These are phyloP conservation scores for Vanessa atalanta DNA, from an alignment of 1,140 invertebrate genomes.

Conservation along the genomic window DNA sequence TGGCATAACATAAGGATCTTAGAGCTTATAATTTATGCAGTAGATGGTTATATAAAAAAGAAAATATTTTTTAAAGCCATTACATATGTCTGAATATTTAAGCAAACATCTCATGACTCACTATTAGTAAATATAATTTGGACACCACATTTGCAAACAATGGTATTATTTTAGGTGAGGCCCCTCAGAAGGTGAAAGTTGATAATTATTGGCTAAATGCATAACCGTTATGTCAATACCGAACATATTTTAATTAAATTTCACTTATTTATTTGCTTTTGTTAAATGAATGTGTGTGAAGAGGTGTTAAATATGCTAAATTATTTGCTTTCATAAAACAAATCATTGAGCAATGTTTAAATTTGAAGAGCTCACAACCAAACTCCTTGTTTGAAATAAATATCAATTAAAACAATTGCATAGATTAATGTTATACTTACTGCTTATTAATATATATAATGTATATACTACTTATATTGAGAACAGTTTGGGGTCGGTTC, in stretches of 20 bases:
- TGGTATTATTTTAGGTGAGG: conserved; percentile 42
- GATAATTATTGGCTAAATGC: conserved; percentile 42
- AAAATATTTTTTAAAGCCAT: conserved; percentile 6
- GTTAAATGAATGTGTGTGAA: neutral
- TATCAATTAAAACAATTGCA: neutral
- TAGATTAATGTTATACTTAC: too few relatives aligned
- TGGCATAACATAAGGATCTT: too few relatives aligned
- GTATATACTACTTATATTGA: too few relatives aligned
- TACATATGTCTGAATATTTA: conserved; percentile 35
- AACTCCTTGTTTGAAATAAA: neutral
- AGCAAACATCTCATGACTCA: conserved; percentile 18
- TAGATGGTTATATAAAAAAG: neutral
- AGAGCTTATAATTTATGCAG: too few relatives aligned
- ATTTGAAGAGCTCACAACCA: neutral
- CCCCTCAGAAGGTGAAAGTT: conserved; percentile 55
- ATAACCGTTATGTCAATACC: conserved; percentile 15
- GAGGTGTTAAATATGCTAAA: neutral
- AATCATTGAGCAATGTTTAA: neutral
- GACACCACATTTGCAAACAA: conserved; percentile 49
- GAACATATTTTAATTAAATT: conserved; percentile 23
- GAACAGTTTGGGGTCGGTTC: too few relatives aligned
- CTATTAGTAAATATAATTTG: conserved; percentile 25
- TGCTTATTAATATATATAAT: too few relatives aligned
- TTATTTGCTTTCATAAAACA: conserved; percentile 9
- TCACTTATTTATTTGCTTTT: conserved; percentile 28